Base-by-base conservation (phyloP, 1,140 invertebrate genomes). In the Lordiphosa collinella region DNA sequence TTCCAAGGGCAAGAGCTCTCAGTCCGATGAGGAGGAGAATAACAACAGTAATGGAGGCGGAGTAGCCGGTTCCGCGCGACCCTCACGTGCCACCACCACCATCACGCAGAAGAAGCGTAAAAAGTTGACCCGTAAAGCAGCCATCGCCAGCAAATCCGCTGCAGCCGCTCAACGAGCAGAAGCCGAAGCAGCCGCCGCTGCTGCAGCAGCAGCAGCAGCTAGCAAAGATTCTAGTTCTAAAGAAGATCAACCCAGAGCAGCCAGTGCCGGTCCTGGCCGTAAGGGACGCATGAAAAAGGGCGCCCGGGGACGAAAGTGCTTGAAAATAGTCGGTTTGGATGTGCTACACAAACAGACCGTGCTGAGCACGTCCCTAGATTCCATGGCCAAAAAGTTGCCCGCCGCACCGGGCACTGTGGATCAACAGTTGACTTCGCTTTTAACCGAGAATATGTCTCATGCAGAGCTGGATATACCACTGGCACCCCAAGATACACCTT, bases 261-360 rank as follows among this genome's bases (percentile, higher is more conserved):
- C 55, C 0, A 57, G 61, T 13, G 51, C 60, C 0, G 55, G 86
- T 0, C 87, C 87, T 4, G 86, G 84, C 0, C 80, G 87, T 14
- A 80, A 88, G 44, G 86, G 82, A 1, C 80, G 85, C 38, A 70
- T 85, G 18, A 84, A 84, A 41, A 70, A 90, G 64, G 78, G 78
- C 0, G 68, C 65, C 0, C 70, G 86, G 0, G 79, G 86, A 5
- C 56, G 73, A 5, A 88, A 86, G 8, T 84, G 66, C 13, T 35
- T 89, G 6, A 89, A 89, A 89, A 96, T 96, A 66, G 94, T 93
- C 55, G 96, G 96, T 12, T 90, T 98, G 47, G 96, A 98, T 90
- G 90, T 97, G 59, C 89, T 98, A 54, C 97, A 98, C 88, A 96
- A 93, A 74, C 94, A 97, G 89, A 98, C 97, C 12, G 90, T 98